Base-by-base conservation (phyloP, 2,113 vertebrate species). In the Lophotis ruficrista region DNA sequence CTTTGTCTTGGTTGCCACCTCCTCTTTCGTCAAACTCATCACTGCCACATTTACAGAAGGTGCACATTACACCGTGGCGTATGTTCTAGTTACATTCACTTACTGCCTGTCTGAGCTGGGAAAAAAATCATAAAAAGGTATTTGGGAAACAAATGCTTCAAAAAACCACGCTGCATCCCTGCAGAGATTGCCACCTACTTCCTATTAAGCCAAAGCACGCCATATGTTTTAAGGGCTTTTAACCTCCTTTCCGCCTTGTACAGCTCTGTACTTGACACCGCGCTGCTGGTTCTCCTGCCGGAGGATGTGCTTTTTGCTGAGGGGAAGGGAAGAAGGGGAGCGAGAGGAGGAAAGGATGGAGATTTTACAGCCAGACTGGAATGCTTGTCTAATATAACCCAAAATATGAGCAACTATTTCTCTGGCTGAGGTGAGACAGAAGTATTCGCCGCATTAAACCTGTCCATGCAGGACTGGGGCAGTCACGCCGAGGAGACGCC, bases 141-240 rank as follows among this genome's bases (percentile, higher is more conserved):
- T 93, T 91, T 87, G 87, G 93, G 81, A 95, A 95, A 94, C 61
- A 92, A 96, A 92, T 35, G 80, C 65, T 94, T 87, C 73, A 68
- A 61, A 88, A 89, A 82, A 28, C 17, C 89, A 60, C 4, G 61
- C 83, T 87, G 54, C 82, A 94, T 87, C 90, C 92, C 92, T 53
- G 82, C 38, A 83, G 93, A 84, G 64, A 94, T 83, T 56, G 69
- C 75, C 78, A 94, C 61, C 77, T 82, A 89, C 77, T 64, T 87
- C 68, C 87, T 96, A 86, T 97, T 78, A 96, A 96, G 83, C 54
- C 54, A 54, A 93, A 66, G 79, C 69, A n/a, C 22, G 43, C 83
- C 91, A 81, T 79, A 89, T 75, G 82, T 61, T 85, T 75, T 37
- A 85, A 93, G 87, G 93, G 95, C 66, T 96, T 93, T 84, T 95